Base-by-base conservation (phyloP, 2,113 vertebrate genomes). In the Zingel zingel region DNA sequence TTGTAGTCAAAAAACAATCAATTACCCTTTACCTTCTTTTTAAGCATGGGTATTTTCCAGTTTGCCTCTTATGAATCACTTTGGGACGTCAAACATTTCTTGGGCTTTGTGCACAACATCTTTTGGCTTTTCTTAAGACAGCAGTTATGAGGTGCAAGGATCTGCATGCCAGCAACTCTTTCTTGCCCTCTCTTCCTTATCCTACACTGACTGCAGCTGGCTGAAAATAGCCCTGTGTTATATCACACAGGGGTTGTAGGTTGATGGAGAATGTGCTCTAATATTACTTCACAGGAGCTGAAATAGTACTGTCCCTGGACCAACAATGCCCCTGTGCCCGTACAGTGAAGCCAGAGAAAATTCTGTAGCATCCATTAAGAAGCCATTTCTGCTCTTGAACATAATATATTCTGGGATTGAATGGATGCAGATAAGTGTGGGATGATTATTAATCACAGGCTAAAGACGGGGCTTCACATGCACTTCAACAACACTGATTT, bases 151-250 rank as follows among this genome's bases (percentile, higher is more conserved):
- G 66, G 64, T 43, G 61, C 58, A 30, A 53, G 70, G 72, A 79
- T 72, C 78, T 73, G 74, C 39, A 66, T 59, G 54, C 43, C 82
- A 45, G n/a, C 58, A 3, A 6, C 47, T 72, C 54, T 43, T 50
- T 65, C 23, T 25, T 61, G 23, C 70, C 69, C 69, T 79, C 63
- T 74, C 79, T 75, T 48, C 79, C 63, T 78, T 63, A 77, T 90
- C 83, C 69, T 36, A 58, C 36, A 74, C 70, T 79, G 70, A 71
- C 85, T 77, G 77, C 82, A 59, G 36, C 74, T 57, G 84, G 76
- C 85, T 90, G 84, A 85, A 91, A 92, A 93, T 91, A 93, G 87
- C 84, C 78, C 57, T 56, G 85, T 83, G 84, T 88, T 87, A 86
- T 80, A 86, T 75, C 87, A 81, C 84, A 86, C 85, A 80, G 64